Percentiles rank a stretch among this genome's conserved stretches.
Conservation (phyloP, 1,140 invertebrate species). For the Sycophila sp. region DNA sequence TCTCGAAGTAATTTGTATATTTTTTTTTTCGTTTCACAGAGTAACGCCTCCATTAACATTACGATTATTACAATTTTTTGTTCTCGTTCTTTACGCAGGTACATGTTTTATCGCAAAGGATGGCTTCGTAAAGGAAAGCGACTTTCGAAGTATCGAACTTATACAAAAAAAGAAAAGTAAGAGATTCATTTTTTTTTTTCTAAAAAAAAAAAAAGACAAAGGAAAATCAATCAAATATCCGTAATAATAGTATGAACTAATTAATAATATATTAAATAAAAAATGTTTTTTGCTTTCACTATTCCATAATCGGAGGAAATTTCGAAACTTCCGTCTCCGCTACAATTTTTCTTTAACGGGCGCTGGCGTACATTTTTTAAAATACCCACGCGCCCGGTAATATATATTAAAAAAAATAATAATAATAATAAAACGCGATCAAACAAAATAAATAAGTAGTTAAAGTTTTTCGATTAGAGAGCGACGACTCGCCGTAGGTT, state of each 20-base stretch:
- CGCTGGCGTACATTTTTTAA: conserved; percentile 15
- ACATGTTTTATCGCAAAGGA: conserved; percentile 30
- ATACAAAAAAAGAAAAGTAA: conserved; percentile 1
- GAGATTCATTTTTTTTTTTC: conserved; percentile 8
- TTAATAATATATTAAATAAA: conserved; percentile 4
- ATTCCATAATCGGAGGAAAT: conserved; percentile 5
- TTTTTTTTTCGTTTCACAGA: no score
- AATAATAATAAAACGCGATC: no score
- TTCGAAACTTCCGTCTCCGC: conserved; percentile 2
- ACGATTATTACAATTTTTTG: neutral
- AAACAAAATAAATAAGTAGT: conserved; percentile 36
- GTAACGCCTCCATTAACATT: conserved; percentile 7
- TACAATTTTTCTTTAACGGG: neutral
- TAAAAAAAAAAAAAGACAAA: conserved; percentile 21
- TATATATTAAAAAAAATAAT: no score
- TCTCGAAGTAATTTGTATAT: conserved; percentile 20
- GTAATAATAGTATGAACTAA: conserved; percentile 24
- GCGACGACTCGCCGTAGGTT: neutral
- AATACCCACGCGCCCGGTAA: neutral
- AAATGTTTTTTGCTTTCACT: neutral
- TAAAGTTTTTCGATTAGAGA: neutral
- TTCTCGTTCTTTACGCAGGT: conserved; percentile 25
- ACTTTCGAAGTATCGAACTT: conserved; percentile 23
- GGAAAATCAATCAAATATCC: conserved; percentile 4
- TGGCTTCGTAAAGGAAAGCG: conserved; percentile 27